Evolutionary conservation across 2,797 vertebrate genomes (phyloP).

Genomic region (Enteromius radiatus): DNA sequence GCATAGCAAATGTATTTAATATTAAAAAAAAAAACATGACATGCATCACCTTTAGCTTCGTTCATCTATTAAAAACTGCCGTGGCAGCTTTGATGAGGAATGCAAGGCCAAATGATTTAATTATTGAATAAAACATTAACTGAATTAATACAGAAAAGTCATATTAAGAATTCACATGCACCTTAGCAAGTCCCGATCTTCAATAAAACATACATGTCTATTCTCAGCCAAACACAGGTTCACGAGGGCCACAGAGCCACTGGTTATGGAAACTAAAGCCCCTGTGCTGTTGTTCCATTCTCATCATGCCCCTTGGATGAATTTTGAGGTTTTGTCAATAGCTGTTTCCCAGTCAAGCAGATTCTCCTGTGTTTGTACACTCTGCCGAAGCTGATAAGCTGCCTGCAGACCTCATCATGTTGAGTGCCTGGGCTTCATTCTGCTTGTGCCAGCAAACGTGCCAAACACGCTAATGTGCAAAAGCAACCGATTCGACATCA

Average conservation of each 20-base stretch:
- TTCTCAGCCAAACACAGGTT: not conserved
- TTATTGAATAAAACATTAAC: not conserved
- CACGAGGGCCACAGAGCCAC: not conserved
- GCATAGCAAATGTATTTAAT: not conserved
- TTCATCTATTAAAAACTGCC: not conserved
- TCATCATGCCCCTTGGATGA: not conserved
- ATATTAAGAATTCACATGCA: not conserved
- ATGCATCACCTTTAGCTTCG: not conserved
- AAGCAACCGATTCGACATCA: slow-evolving; percentile 32
- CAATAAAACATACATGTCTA: not conserved
- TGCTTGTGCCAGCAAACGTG: slow-evolving; percentile 34
- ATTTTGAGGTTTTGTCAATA: slow-evolving; percentile 27
- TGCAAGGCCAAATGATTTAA: not conserved
- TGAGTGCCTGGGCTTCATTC: slow-evolving; percentile 47
- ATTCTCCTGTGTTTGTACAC: slow-evolving; percentile 29
- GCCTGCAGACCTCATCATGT: slow-evolving; percentile 52
- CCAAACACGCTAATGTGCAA: slow-evolving; percentile 32
- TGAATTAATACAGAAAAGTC: not conserved
- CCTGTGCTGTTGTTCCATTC: not conserved
- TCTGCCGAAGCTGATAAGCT: slow-evolving; percentile 46
- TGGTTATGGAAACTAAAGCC: slow-evolving; percentile 11
- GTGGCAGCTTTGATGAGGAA: not conserved
- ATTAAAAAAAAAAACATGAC: not conserved
- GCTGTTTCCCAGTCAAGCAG: slow-evolving; percentile 19
- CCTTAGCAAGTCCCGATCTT: not conserved